These are phyloP conservation scores for Andricus grossulariae DNA, from an alignment of 1,140 invertebrate genomes.

Conservation along the genomic window DNA sequence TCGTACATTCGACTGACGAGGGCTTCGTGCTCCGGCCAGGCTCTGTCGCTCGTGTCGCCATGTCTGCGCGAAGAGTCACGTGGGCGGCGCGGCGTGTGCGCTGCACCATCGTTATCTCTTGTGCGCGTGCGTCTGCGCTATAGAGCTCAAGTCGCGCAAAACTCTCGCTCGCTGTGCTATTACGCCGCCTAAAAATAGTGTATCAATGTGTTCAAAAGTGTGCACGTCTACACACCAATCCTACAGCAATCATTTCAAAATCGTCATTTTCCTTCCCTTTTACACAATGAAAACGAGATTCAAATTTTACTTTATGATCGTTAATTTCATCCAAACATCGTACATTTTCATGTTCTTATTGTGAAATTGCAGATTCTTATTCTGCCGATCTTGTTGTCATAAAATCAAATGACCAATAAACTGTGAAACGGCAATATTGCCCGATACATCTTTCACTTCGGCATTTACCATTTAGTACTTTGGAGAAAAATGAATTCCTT, in stretches of 20 bases:
- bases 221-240: slow-evolving; percentile 38
- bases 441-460: slow-evolving; percentile 19
- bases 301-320: too few relatives aligned
- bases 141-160: slow-evolving; percentile 42
- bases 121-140: slow-evolving; percentile 32
- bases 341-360: slow-evolving; percentile 17
- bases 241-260: slow-evolving; percentile 4
- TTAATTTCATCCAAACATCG: background rate
- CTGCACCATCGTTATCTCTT: slow-evolving; percentile 33
- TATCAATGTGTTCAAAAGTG: slow-evolving; percentile 50
- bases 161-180: slow-evolving; percentile 64
- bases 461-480: slow-evolving; percentile 11
- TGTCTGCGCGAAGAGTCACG: slow-evolving; percentile 18
- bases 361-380: slow-evolving; percentile 14
- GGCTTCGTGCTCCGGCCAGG: slow-evolving; percentile 22
- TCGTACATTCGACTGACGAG: slow-evolving; percentile 24
- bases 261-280: background rate
- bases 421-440: slow-evolving; percentile 16
- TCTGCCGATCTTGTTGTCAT: slow-evolving; percentile 17
- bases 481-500: slow-evolving; percentile 27
- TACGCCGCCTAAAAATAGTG: slow-evolving; percentile 64
- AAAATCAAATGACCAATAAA: slow-evolving; percentile 21
- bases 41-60: slow-evolving; percentile 15
- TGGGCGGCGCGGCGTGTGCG: slow-evolving; percentile 27
- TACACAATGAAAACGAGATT: too few relatives aligned